Conservation (phyloP, 2,888 invertebrate species). For the Hermodice carunculata region DNA sequence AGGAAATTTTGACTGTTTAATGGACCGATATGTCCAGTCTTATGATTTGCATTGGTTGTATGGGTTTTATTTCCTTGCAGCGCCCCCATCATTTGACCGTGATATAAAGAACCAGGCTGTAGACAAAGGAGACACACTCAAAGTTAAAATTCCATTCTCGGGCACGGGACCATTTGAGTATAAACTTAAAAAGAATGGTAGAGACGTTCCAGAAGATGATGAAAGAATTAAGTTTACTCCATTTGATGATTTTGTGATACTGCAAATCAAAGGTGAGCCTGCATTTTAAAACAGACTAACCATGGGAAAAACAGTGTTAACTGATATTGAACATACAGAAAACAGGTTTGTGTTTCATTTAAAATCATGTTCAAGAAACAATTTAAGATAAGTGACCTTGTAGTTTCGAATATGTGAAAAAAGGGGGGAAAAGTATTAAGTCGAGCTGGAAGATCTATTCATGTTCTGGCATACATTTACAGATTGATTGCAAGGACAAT, state of each 20-base stretch:
- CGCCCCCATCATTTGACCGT: slow-evolving; percentile 91
- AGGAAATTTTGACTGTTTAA: no score
- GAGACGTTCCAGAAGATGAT: slow-evolving; percentile 76
- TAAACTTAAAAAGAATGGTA: slow-evolving; percentile 85
- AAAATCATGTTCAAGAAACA: no score
- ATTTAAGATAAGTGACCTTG: no score
- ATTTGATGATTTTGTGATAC: slow-evolving; percentile 97
- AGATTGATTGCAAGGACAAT: no score
- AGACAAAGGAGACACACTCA: slow-evolving; percentile 95
- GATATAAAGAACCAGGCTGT: slow-evolving; percentile 91
- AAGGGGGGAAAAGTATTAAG: no score
- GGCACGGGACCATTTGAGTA: slow-evolving; percentile 97
- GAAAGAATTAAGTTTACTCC: slow-evolving; percentile 63
- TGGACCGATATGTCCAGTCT: background rate
- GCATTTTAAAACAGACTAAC: no score
- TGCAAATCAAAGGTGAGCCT: slow-evolving; percentile 93
- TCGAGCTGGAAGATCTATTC: no score
- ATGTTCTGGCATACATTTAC: no score
- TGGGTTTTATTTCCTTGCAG: slow-evolving; percentile 69
- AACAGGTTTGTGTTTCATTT: no score
- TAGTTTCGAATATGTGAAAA: no score
- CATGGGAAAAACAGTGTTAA: no score
- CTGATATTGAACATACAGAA: no score
- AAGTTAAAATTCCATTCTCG: slow-evolving; percentile 96
- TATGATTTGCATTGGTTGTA: background rate